Evolutionary conservation across 2,888 invertebrate genomes (phyloP).

Genomic region (Polydrusus pterygomalis): DNA sequence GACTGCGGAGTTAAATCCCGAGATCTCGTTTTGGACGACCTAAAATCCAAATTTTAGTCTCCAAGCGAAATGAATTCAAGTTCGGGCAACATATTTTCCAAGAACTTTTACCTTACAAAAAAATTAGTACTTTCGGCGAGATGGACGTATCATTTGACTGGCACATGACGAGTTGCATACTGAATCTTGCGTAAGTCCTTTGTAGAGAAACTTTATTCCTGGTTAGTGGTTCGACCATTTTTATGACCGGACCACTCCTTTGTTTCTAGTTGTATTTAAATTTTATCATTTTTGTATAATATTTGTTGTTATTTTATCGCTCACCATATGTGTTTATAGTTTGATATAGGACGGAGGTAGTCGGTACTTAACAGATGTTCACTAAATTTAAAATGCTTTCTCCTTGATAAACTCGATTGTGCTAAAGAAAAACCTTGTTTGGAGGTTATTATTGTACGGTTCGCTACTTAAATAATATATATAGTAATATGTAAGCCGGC

Average conservation of each 20-base stretch:
- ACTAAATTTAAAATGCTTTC: constrained; percentile 25
- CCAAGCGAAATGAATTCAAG: constrained; percentile 55
- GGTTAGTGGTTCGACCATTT: constrained; percentile 19
- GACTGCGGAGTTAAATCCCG: constrained; percentile 52
- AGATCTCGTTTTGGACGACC: constrained; percentile 51
- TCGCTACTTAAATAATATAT: not conserved
- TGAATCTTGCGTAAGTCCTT: constrained; percentile 52
- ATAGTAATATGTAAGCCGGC: not conserved
- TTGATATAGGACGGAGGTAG: not conserved
- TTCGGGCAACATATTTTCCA: constrained; percentile 45
- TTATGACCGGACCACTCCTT: constrained; percentile 41
- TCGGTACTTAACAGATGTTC: constrained; percentile 27
- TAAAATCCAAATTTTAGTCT: constrained; percentile 51
- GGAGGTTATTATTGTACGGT: not conserved
- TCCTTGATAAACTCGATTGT: constrained; percentile 26
- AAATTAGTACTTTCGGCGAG: constrained; percentile 42
- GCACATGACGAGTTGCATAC: constrained; percentile 58
- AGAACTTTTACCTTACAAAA: constrained; percentile 47
- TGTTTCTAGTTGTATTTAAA: constrained; percentile 16
- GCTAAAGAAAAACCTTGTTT: constrained; percentile 6
- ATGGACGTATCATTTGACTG: constrained; percentile 62
- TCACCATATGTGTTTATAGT: not conserved
- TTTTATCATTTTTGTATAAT: not conserved
- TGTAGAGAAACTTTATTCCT: constrained; percentile 39
- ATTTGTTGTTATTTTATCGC: not conserved